Base-by-base conservation (phyloP, 64 coral and sea anemone genomes). In the Astreopora myriophthalma region DNA sequence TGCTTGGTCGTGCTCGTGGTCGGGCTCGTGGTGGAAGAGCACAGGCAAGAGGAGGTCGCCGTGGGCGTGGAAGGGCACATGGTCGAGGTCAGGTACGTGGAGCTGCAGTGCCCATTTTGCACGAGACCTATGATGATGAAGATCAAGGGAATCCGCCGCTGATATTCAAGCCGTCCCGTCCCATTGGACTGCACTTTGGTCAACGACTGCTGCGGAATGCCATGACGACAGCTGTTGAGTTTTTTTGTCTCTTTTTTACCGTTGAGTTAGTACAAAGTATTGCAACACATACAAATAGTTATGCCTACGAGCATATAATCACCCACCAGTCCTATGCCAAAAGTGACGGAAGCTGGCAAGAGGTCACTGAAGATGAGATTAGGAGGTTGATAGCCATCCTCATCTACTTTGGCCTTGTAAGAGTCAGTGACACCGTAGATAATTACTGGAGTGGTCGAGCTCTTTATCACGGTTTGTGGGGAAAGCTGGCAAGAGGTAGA, bases 341-440 rank as follows among this genome's bases (percentile, higher is more conserved):
- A 25, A 51, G 11, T 5, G 51, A 92, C 60, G 89, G 89, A 32
- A 92, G 89, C 89, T 92, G 89, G 89, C 20, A 17, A 75, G 89
- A 92, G 37, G 71, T 34, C 79, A 75, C 48, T 69, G 3, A 77
- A 60, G 65, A 92, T 10, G 79, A 92, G 82, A 92, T 92, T 20
- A 62, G 62, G 28, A 24, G 82, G 48, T 34, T 92, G 17, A 92
- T 92, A 8, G 89, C 89, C 22, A 22, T 85, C 25, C 28, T 74
- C 40, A 85, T 92, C 73, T 92, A 92, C 62, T 92, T 92, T 92
- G 79, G 89, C 22, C 69, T 92, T 92, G 69, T 92, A 39, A 52
- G 32, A 34, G 89, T 92, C 17, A 26, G 66, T 26, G 17, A 25
- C 11, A 12, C 8, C 66, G 66, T 69, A 69, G 66, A 69, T 25